A percentile compares a stretch with the other conserved stretches of the same genome.
Evolutionary conservation across 2,888 invertebrate genomes (phyloP).

Genomic region (Chelonus formosanus): DNA sequence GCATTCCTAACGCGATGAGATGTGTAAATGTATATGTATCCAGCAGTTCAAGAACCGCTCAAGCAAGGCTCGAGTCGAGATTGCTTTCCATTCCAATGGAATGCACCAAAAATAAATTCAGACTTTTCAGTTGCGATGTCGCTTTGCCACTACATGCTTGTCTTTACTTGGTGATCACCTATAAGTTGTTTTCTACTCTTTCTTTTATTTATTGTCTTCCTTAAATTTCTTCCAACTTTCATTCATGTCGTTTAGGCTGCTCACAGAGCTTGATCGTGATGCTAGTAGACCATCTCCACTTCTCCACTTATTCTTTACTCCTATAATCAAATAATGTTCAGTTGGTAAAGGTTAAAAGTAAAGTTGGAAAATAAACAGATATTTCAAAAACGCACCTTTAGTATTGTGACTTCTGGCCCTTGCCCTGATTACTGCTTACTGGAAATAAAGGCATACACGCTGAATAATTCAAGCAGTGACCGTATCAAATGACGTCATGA

Average conservation of each 20-base stretch:
- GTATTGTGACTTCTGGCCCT: conserved; percentile 11
- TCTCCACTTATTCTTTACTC: too few species aligned
- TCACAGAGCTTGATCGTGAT: background rate
- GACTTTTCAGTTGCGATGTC: conserved; percentile 15
- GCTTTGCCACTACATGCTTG: conserved; percentile 27
- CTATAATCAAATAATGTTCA: background rate
- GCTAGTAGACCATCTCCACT: too few species aligned
- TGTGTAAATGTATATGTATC: conserved; percentile 16
- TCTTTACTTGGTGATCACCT: background rate
- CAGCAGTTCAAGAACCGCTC: conserved; percentile 30
- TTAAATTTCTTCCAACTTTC: conserved; percentile 18
- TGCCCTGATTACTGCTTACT: conserved; percentile 16
- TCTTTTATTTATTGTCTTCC: conserved; percentile 10
- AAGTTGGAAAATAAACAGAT: too few species aligned
- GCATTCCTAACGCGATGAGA: conserved; percentile 44
- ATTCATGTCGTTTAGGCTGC: background rate
- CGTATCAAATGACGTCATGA: conserved; percentile 62
- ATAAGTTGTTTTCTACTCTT: conserved; percentile 13
- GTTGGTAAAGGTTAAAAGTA: background rate
- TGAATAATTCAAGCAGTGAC: conserved; percentile 61
- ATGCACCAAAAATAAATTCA: conserved; percentile 57
- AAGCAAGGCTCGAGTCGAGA: conserved; percentile 29
- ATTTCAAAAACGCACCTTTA: conserved; percentile 19
- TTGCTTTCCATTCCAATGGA: conserved; percentile 50
- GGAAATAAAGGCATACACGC: conserved; percentile 45